A percentile compares a stretch with the other conserved stretches of the same genome.
These are phyloP conservation scores for Spizaetus ornatus DNA, from an alignment of 2,113 vertebrate genomes.

Conservation along the genomic window DNA sequence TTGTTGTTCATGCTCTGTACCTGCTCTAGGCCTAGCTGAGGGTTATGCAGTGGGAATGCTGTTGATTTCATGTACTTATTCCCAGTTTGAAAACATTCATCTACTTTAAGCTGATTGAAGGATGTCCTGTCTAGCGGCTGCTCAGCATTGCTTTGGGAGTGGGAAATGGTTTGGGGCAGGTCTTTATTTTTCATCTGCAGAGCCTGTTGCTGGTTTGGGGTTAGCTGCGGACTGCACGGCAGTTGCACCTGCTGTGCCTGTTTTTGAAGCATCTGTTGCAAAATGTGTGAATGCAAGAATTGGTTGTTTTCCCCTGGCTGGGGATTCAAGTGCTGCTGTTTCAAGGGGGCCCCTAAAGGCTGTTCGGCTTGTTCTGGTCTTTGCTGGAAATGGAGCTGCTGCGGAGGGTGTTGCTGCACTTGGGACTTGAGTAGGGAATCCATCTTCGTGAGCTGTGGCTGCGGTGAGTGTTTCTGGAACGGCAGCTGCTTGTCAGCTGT, in stretches of 20 bases:
- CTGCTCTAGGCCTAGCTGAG: slow-evolving; percentile 71
- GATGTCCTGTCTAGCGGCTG: slow-evolving; percentile 25
- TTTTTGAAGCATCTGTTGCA: slow-evolving; percentile 74
- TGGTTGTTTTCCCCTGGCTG: slow-evolving; percentile 74
- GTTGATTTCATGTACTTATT: slow-evolving; percentile 72
- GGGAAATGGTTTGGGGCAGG: slow-evolving; percentile 11
- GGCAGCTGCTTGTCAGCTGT: slow-evolving; percentile 76
- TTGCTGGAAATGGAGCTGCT: slow-evolving; percentile 68
- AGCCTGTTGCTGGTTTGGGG: slow-evolving; percentile 59
- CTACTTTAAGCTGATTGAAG: slow-evolving; percentile 62
- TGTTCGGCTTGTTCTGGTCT: slow-evolving; percentile 61
- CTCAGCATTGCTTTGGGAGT: slow-evolving; percentile 18
- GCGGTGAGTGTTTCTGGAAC: slow-evolving; percentile 59
- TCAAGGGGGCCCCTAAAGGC: slow-evolving; percentile 60
- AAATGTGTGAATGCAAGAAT: slow-evolving; percentile 73
- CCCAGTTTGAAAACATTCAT: slow-evolving; percentile 64
- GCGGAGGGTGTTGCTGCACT: slow-evolving; percentile 50
- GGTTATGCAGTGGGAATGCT: slow-evolving; percentile 62
- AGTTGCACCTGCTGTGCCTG: slow-evolving; percentile 72
- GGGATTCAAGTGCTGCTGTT: slow-evolving; percentile 79
- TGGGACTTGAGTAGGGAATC: slow-evolving; percentile 64
- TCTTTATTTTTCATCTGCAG: slow-evolving; percentile 65
- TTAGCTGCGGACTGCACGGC: slow-evolving; percentile 64
- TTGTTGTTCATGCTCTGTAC: slow-evolving; percentile 54
- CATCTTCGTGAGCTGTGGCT: slow-evolving; percentile 32